Evolutionary conservation across 2,113 vertebrate genomes (phyloP), one percentile per base, ranked within the genome.

Genomic region (Carettochelys insculpta): DNA sequence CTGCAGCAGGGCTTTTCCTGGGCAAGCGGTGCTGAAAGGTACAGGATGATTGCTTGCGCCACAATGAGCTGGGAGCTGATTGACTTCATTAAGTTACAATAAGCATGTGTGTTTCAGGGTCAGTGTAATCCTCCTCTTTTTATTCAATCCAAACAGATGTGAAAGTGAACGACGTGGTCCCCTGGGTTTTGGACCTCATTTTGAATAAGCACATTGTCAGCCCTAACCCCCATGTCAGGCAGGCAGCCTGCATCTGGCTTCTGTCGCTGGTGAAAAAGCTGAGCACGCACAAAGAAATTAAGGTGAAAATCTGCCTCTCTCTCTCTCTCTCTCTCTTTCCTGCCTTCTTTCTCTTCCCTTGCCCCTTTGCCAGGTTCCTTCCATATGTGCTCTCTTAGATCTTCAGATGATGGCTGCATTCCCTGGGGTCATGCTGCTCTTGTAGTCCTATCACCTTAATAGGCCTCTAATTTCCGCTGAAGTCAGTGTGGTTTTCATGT

Each of bases 181-280:
- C 98, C 13, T 99, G 99, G 99, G 98, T 99, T 75, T 95, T 99
- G 87, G 98, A 98, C 68, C 92, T 98, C 76, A 98, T 99, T 96
- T 97, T 99, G 96, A 97, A 97, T 89, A 99, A 98, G 88, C 98
- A 99, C 75, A 98, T 99, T 58, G 78, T 97, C 90, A 99, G 99
- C 95, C 98, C 98, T 78, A 99, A 99, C 93, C 99, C 99, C 41
- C 99, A 99, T 1, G 85, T 99, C 89, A 98, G 99, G 19, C 99
- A 99, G 92, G 99, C 99, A 16, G 97, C 99, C 89, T 99, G 99
- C 96, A 98, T 99, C 95, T 99, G 99, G 99, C 98, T 99, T 86
- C 98, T 99, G 3, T 99, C 99, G 1, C 96, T 99, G 88, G 99
- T 99, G 86, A 99, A 99, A 97, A 99, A 99, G 90, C 98, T 99